These are phyloP conservation scores for Diorhabda elongata DNA, from an alignment of 1,140 invertebrate species.

Conservation along the genomic window DNA sequence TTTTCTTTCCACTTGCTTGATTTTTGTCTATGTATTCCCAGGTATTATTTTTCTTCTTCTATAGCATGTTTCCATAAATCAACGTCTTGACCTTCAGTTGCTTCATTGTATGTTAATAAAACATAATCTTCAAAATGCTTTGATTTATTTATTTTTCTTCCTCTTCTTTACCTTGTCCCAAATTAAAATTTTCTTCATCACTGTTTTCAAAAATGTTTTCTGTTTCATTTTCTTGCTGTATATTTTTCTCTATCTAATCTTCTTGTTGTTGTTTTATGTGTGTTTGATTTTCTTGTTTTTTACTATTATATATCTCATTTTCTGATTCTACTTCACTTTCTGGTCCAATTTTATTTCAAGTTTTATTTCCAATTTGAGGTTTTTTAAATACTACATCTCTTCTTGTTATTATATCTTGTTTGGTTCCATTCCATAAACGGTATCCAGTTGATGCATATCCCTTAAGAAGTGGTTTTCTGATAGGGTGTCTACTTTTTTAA, in stretches of 20 bases:
- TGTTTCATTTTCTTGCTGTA: constrained; percentile 5
- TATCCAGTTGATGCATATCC: constrained; percentile 12
- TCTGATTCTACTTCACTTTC: constrained; percentile 7
- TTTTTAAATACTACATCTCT: constrained; percentile 11
- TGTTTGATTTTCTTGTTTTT: not conserved
- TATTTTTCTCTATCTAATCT: not conserved
- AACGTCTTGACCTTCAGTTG: not conserved
- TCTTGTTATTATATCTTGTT: constrained; percentile 2
- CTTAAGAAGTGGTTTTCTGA: constrained; percentile 6
- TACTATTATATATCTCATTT: not conserved
- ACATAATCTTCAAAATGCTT: not conserved
- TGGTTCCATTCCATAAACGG: constrained; percentile 5
- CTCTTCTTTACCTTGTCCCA: not conserved
- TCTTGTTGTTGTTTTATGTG: not conserved
- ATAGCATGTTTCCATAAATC: constrained; percentile 27
- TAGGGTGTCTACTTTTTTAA: constrained; percentile 9
- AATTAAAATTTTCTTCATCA: not conserved
- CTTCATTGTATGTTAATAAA: constrained; percentile 5
- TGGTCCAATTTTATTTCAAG: not conserved
- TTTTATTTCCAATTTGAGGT: constrained; percentile 2
- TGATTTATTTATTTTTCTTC: not conserved
- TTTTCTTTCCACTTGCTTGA: constrained; percentile 7
- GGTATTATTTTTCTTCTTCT: constrained; percentile 26
- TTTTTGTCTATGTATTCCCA: constrained; percentile 12
- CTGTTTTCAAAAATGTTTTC: constrained; percentile 6